Percentiles rank a stretch among this genome's conserved stretches.
These are phyloP conservation scores for Neodiprion virginianus DNA, from an alignment of 1,140 invertebrate genomes.

Conservation along the genomic window DNA sequence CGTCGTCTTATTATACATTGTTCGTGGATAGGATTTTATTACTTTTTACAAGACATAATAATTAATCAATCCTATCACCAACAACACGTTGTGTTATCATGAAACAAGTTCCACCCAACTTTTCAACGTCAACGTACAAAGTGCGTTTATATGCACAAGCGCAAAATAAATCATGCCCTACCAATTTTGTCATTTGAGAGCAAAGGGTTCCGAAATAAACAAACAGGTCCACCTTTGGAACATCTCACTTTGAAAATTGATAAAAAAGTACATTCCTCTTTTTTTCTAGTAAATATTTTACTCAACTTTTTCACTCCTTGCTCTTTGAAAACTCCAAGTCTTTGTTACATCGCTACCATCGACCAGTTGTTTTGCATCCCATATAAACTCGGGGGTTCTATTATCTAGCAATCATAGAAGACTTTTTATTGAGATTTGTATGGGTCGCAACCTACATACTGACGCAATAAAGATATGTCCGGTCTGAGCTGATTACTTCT, in stretches of 20 bases:
- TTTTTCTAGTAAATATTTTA: no score
- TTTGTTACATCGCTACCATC: neutral
- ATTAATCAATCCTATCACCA: neutral
- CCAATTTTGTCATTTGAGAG: neutral
- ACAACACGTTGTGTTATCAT: neutral
- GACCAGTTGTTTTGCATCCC: neutral
- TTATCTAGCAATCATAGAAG: slow-evolving; percentile 97
- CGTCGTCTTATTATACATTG: no score
- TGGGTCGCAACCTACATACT: slow-evolving; percentile 91
- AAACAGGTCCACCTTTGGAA: neutral
- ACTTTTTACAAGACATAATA: no score
- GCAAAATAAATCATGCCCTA: neutral
- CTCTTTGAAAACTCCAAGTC: neutral
- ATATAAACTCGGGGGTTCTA: slow-evolving; percentile 77
- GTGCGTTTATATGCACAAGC: neutral
- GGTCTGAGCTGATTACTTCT: slow-evolving; percentile 86
- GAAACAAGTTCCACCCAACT: neutral
- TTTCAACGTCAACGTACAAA: neutral
- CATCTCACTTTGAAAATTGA: neutral
- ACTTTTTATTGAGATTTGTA: slow-evolving; percentile 90
- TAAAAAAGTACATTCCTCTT: no score
- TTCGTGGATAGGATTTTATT: no score
- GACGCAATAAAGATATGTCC: slow-evolving; percentile 81
- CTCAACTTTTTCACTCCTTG: neutral
- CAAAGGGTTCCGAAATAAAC: neutral